These are phyloP conservation scores for Podarcis raffonei DNA, from an alignment of 2,113 vertebrate genomes.

Conservation along the genomic window DNA sequence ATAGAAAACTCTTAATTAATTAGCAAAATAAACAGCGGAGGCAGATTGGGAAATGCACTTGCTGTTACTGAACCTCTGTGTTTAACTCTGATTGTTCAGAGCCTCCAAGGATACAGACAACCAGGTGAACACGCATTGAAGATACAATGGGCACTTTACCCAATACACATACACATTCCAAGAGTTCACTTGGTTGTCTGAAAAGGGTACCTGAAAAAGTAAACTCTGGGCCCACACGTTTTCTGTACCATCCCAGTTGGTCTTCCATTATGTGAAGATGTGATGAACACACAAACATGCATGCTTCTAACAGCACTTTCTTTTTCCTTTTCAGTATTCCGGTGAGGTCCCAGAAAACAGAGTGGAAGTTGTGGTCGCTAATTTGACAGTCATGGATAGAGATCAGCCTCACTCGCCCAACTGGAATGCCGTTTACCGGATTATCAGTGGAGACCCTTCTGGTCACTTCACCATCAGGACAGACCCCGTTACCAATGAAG, in stretches of 20 bases:
- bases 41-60: too few relatives aligned
- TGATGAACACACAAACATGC: not conserved
- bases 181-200: not conserved
- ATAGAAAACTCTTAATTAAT: too few relatives aligned
- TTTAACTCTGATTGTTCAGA: too few relatives aligned
- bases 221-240: not conserved
- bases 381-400: constrained; percentile 90
- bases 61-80: too few relatives aligned
- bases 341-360: constrained; percentile 93
- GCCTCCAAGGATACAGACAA: too few relatives aligned
- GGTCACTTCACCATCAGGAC: constrained; percentile 92
- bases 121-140: too few relatives aligned
- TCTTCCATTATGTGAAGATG: not conserved
- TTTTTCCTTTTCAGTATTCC: constrained; percentile 78
- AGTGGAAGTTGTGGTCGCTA: constrained; percentile 87
- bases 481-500: constrained; percentile 89
- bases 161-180: too few relatives aligned
- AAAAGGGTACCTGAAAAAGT: not conserved
- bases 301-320: not conserved
- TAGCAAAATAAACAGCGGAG: too few relatives aligned
- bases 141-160: too few relatives aligned
- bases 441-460: constrained; percentile 90
- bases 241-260: not conserved
- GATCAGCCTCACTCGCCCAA: constrained; percentile 93
- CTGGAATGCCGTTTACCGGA: constrained; percentile 94